Evolutionary conservation across 2,888 invertebrate genomes (phyloP), one percentile per base, ranked within the genome.

Genomic region (Dasysyrphus tricinctus): DNA sequence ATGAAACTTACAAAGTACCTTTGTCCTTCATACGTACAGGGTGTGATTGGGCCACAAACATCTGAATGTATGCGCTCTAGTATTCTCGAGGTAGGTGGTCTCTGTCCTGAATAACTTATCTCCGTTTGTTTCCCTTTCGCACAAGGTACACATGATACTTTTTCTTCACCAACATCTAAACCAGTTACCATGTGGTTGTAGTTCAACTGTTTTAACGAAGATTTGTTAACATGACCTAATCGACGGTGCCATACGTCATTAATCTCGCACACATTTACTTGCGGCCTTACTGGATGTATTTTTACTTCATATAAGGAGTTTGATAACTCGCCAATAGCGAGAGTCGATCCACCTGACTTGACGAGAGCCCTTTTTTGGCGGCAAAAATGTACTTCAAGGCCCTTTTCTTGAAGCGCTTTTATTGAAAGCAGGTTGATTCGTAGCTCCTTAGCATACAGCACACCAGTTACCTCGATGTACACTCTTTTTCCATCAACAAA

Each of bases 61-160:
- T 85, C 85, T 3, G 74, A 37, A 49, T 86, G 80, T 3, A 81
- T 67, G 65, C 80, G 24, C 14, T 78, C 81, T 8, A 86, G 70
- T 49, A 78, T n/a, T 73, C 69, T 72, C 24, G 67, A 42, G 12
- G 80, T 61, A 24, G 24, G 56, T 65, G 57, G 37, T 47, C 51
- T 67, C 8, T 67, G 39, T 29, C 42, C 7, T 29, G 42, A 61
- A 61, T 14, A 61, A 14, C 8, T 12, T 0, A 2, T 61, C 24
- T 61, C 61, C 14, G 61, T 61, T 42, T 39, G 39, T 61, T 61
- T 1, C 61, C 61, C 19, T 61, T 39, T n/a, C n/a, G n/a, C n/a
- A n/a, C n/a, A n/a, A n/a, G n/a, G n/a, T n/a, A n/a, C n/a, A n/a
- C n/a, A n/a, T 24, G 42, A 6, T 12, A 80, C 56, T 16, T 34